Percentiles rank a stretch among this genome's conserved stretches.
Evolutionary conservation across 2,113 vertebrate genomes (phyloP).

Genomic region (Peromyscus californicus): DNA sequence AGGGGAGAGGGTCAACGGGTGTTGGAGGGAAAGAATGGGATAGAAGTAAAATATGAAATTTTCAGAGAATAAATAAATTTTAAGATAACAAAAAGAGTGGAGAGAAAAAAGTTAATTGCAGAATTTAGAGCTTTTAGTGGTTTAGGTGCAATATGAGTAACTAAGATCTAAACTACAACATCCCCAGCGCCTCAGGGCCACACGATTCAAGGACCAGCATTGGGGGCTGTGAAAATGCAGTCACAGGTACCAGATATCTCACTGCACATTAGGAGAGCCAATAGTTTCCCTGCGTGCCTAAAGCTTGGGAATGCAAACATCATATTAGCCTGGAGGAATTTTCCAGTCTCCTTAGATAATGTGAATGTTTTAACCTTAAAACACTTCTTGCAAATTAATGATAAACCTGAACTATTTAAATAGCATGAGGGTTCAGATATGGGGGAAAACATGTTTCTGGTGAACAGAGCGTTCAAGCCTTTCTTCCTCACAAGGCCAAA

Average conservation of each 20-base stretch:
- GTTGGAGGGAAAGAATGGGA: too few relatives aligned
- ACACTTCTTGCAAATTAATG: conserved; percentile 54
- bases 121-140: conserved; percentile 6
- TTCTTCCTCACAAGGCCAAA: background rate
- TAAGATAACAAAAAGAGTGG: background rate
- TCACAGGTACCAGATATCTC: background rate
- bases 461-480: conserved; percentile 2
- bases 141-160: conserved; percentile 12
- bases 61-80: background rate
- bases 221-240: background rate
- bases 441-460: background rate
- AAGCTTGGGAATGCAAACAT: background rate
- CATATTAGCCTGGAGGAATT: conserved; percentile 49
- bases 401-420: conserved; percentile 60
- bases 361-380: conserved; percentile 61
- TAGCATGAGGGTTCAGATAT: conserved; percentile 33
- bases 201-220: background rate
- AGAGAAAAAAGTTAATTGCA: background rate
- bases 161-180: background rate
- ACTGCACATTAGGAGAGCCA: background rate
- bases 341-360: conserved; percentile 47
- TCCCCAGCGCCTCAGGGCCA: background rate
- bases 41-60: background rate
- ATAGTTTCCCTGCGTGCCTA: background rate
- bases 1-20: too few relatives aligned